phyloP scores from a whole-genome alignment of 1,140 invertebrate genomes.

The Kradibia gibbosae region DNA sequence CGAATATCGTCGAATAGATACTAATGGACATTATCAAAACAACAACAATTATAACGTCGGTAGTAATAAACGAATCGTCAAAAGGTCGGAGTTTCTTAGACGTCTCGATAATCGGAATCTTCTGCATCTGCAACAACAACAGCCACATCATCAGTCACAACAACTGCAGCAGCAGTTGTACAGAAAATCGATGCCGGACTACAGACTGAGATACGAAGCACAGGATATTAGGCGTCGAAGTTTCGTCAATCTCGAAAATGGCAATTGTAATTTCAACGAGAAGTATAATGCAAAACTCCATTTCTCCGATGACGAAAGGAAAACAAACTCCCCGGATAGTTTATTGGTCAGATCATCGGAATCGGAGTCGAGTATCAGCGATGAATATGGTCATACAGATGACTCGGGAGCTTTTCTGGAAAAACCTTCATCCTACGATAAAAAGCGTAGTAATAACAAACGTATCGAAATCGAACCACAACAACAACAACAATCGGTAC shows the following conservation, averaged over 20 bases:
- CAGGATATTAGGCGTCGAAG: constrained; percentile 36
- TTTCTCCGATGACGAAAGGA: constrained; percentile 68
- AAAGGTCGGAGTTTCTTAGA: constrained; percentile 66
- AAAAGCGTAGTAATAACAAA: constrained; percentile 9
- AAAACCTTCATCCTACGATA: constrained; percentile 61
- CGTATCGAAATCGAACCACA: constrained; percentile 43
- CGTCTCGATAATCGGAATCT: constrained; percentile 57
- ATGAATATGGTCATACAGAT: constrained; percentile 69
- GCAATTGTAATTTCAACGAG: constrained; percentile 47
- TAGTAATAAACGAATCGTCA: constrained; percentile 58
- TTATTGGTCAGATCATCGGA: constrained; percentile 68
- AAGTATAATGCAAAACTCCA: constrained; percentile 40
- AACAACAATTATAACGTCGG: constrained; percentile 18
- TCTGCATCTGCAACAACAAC: constrained; percentile 43
- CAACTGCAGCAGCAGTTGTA: neutral
- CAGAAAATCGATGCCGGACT: constrained; percentile 53
- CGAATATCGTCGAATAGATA: constrained; percentile 59
- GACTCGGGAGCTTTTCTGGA: constrained; percentile 70
- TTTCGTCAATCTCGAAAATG: constrained; percentile 24
- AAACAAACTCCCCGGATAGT: constrained; percentile 70
- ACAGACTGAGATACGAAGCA: constrained; percentile 54
- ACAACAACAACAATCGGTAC: constrained; percentile 38
- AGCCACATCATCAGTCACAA: neutral
- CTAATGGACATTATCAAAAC: constrained; percentile 40
- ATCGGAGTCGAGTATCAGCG: constrained; percentile 63